A percentile compares a stretch with the other conserved stretches of the same genome.
These are phyloP conservation scores for Bucorvus abyssinicus DNA, from an alignment of 2,797 vertebrate species.

Conservation along the genomic window DNA sequence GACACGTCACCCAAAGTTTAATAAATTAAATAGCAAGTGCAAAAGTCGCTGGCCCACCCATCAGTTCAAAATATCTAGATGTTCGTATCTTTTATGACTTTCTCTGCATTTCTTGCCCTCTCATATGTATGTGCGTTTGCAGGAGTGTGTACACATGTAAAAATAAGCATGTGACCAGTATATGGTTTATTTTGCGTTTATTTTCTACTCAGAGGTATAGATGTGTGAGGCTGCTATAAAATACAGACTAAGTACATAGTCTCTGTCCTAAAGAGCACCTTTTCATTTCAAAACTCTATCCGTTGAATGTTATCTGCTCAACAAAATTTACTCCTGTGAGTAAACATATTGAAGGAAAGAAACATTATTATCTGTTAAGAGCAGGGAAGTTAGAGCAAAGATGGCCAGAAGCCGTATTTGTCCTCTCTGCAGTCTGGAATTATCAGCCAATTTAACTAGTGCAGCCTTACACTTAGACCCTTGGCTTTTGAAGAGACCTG, in stretches of 20 bases:
- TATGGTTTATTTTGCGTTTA: neutral
- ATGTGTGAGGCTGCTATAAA: neutral
- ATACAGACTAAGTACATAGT: neutral
- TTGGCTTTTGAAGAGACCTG: neutral
- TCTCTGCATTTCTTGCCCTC: neutral
- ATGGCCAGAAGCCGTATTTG: neutral
- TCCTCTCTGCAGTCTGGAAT: neutral
- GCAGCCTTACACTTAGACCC: neutral
- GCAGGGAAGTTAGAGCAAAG: neutral
- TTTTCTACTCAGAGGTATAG: neutral
- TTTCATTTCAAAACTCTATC: neutral
- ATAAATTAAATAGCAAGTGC: conserved; percentile 59
- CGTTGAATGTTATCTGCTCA: neutral
- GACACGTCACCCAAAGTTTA: conserved; percentile 64
- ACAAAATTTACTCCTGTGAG: neutral
- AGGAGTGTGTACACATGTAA: neutral
- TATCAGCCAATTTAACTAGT: neutral
- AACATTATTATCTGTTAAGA: neutral
- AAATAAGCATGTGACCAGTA: neutral
- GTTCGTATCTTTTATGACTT: neutral
- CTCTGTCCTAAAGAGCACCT: neutral
- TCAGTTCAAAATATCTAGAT: neutral
- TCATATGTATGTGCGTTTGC: neutral
- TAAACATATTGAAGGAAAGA: neutral
- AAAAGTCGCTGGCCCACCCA: neutral